A percentile compares a stretch with the other conserved stretches of the same genome.
Evolutionary conservation across 2,888 invertebrate genomes (phyloP).

Genomic region (Pasiphila rectangulata): DNA sequence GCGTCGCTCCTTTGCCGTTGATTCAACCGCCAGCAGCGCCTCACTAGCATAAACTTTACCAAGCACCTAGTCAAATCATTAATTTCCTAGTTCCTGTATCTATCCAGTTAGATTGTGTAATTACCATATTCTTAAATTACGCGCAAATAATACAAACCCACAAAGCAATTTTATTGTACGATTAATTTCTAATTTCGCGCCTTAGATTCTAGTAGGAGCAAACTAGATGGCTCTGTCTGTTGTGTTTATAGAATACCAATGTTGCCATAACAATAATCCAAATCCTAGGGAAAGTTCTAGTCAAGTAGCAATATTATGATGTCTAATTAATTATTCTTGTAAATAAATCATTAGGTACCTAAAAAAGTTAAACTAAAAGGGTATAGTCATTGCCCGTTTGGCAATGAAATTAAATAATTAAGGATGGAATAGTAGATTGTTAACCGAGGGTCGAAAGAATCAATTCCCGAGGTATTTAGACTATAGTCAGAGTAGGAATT

Average conservation of each 20-base stretch:
- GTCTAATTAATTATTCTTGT: background rate
- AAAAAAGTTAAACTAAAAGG: background rate
- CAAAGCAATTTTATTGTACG: no score
- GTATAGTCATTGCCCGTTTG: background rate
- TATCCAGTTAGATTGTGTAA: no score
- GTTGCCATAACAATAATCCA: background rate
- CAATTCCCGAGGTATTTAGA: no score
- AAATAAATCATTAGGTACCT: background rate
- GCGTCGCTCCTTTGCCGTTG: slow-evolving; percentile 66
- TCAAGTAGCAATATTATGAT: background rate
- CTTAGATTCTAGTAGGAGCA: no score
- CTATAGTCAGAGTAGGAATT: no score
- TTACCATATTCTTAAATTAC: no score
- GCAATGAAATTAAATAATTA: background rate
- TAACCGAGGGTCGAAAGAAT: no score
- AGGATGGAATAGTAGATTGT: no score
- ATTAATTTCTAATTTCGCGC: background rate
- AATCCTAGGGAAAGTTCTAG: background rate
- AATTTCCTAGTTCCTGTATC: no score
- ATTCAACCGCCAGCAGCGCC: slow-evolving; percentile 66
- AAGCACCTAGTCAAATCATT: background rate
- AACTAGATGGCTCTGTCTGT: no score
- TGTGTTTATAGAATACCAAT: no score
- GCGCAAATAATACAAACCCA: no score
- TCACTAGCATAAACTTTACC: slow-evolving; percentile 40